Conservation (phyloP, 2,888 invertebrate species). For the Drosophila recens region DNA sequence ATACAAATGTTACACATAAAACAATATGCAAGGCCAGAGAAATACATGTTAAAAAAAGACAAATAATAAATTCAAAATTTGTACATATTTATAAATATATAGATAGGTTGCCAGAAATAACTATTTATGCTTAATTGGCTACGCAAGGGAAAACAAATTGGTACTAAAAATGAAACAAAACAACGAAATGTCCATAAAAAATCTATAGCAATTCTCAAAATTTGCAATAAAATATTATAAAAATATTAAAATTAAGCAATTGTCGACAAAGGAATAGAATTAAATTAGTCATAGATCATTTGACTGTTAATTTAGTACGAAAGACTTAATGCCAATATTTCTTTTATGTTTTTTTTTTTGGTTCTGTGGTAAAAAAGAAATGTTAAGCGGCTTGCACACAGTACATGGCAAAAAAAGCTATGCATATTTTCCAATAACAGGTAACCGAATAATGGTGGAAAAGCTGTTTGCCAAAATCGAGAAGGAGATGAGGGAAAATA, state of each 20-base stretch:
- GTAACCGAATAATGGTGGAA: conserved; percentile 22
- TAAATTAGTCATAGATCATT: conserved; percentile 3
- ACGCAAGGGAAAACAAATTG: not conserved
- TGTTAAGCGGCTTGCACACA: conserved; percentile 31
- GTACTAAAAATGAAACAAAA: not conserved
- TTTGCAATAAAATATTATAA: not conserved
- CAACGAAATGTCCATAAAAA: not conserved
- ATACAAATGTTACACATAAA: not conserved
- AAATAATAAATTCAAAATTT: not conserved
- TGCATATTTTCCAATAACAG: conserved; percentile 47
- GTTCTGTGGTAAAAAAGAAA: not conserved
- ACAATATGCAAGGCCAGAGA: not conserved
- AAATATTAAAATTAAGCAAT: not conserved
- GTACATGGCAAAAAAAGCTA: conserved; percentile 18
- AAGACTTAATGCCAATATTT: conserved; percentile 3
- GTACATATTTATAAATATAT: not conserved
- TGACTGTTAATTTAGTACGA: conserved; percentile 1
- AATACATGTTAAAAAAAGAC: not conserved
- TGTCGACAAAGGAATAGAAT: not conserved
- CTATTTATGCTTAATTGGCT: conserved; percentile 7
- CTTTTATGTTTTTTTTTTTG: not conserved
- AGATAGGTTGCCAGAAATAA: conserved; percentile 9
- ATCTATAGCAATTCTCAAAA: not conserved
- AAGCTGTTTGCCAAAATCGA: conserved; percentile 16
- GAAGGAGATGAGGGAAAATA: conserved; percentile 6